Conservation (phyloP, 2,113 vertebrate species). For the Macquaria ambigua region DNA sequence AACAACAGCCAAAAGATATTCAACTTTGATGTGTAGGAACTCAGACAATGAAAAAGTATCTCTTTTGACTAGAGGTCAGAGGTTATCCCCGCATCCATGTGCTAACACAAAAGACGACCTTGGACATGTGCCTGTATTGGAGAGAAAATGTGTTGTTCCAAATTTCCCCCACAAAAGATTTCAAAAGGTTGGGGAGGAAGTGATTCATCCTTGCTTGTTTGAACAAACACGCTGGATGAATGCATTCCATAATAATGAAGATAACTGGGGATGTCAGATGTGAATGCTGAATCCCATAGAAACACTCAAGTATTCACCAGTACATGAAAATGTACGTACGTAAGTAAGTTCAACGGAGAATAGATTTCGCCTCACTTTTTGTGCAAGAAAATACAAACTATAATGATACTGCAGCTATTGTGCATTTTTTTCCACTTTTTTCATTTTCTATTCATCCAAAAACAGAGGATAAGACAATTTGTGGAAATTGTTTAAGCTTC, state of each 20-base stretch:
- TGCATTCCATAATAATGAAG: constrained; percentile 67
- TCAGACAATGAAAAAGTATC: constrained; percentile 37
- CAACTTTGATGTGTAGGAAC: constrained; percentile 32
- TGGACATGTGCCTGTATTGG: constrained; percentile 60
- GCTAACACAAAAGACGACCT: constrained; percentile 64
- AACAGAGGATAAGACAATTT: background rate
- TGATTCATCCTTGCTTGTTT: constrained; percentile 71
- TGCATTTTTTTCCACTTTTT: background rate
- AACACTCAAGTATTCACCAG: background rate
- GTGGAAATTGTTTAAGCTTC: background rate
- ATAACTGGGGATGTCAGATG: constrained; percentile 47
- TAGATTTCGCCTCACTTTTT: background rate
- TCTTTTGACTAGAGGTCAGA: constrained; percentile 59
- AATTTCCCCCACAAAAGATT: constrained; percentile 63
- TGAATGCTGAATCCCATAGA: constrained; percentile 20
- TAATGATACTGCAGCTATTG: background rate
- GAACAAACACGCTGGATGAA: constrained; percentile 68
- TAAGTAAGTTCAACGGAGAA: background rate
- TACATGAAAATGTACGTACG: background rate
- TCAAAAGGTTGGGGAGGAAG: constrained; percentile 65
- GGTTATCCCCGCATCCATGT: constrained; percentile 50
- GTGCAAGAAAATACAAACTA: background rate
- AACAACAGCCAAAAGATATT: constrained; percentile 35
- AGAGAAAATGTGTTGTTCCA: constrained; percentile 60
- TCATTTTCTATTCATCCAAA: background rate